Evolutionary conservation across 2,797 vertebrate species (phyloP).

Genomic region (Acipenser transmontanus): DNA sequence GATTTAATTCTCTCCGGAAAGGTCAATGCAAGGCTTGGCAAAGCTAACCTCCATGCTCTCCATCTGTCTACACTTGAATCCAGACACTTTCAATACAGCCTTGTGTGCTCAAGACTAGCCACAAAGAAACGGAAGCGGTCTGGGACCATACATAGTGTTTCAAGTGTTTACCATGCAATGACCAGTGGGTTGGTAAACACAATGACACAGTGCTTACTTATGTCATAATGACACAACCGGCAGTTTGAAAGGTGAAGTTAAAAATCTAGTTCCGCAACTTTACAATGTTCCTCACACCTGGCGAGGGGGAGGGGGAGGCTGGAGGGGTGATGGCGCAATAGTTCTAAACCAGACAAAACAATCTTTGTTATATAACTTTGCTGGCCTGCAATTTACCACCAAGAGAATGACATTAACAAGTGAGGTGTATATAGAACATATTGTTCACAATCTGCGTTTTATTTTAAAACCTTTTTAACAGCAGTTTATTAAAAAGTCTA

Average conservation of each 20-base stretch:
- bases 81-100: conserved; percentile 54
- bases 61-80: conserved; percentile 46
- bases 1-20: conserved; percentile 49
- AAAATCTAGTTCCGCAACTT: conserved; percentile 6
- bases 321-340: conserved; percentile 18
- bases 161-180: conserved; percentile 29
- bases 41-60: conserved; percentile 48
- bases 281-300: background rate
- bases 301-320: conserved; percentile 16
- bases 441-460: too few species aligned
- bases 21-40: conserved; percentile 51
- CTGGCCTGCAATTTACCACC: background rate
- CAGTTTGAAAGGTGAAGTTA: conserved; percentile 1
- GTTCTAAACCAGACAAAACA: conserved; percentile 18
- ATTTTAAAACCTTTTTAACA: too few species aligned
- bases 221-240: conserved; percentile 13
- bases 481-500: too few species aligned
- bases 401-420: background rate
- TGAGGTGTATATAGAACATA: too few species aligned
- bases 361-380: conserved; percentile 11
- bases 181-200: conserved; percentile 18
- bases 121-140: conserved; percentile 47
- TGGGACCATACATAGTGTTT: conserved; percentile 16
- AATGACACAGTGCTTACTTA: conserved; percentile 8
- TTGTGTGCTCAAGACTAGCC: conserved; percentile 44